Evolutionary conservation across 2,888 invertebrate genomes (phyloP).

Genomic region (Melieria picta): DNA sequence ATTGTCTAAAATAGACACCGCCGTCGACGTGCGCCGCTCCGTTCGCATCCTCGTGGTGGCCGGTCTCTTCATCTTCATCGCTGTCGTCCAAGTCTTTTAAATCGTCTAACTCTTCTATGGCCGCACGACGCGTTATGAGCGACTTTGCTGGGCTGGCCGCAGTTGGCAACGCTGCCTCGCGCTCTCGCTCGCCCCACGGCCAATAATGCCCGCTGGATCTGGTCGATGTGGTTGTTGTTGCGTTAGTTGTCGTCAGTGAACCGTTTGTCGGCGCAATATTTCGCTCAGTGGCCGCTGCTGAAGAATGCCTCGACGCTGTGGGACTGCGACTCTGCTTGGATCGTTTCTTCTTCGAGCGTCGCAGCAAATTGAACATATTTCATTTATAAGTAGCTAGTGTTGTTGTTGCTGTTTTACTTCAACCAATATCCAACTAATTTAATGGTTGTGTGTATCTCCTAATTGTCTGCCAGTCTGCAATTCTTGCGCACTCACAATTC

Average conservation of each 20-base stretch:
- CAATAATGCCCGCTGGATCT: constrained; percentile 40
- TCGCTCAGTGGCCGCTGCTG: constrained; percentile 28
- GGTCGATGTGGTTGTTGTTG: neutral
- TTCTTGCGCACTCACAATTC: constrained; percentile 6
- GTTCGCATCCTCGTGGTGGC: constrained; percentile 1
- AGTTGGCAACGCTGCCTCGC: constrained; percentile 21
- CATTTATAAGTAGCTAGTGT: constrained; percentile 33
- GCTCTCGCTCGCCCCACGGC: constrained; percentile 44
- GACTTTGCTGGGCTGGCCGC: constrained; percentile 3
- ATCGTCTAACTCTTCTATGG: constrained; percentile 57
- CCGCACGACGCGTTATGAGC: constrained; percentile 40
- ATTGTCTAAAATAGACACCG: constrained; percentile 33
- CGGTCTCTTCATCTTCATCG: constrained; percentile 17
- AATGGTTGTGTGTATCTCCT: neutral
- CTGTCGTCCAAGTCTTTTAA: constrained; percentile 45
- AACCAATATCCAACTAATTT: neutral
- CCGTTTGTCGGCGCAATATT: constrained; percentile 23
- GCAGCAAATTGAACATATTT: constrained; percentile 58
- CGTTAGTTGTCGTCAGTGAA: neutral
- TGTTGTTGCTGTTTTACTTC: constrained; percentile 25
- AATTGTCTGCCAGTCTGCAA: constrained; percentile 14
- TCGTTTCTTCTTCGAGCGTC: constrained; percentile 55
- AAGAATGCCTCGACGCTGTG: constrained; percentile 28
- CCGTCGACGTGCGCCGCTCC: neutral
- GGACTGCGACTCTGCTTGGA: constrained; percentile 34